Percentiles rank a stretch among this genome's conserved stretches.
These are phyloP conservation scores for Limnephilus auricula DNA, from an alignment of 2,888 invertebrate species.

Conservation along the genomic window DNA sequence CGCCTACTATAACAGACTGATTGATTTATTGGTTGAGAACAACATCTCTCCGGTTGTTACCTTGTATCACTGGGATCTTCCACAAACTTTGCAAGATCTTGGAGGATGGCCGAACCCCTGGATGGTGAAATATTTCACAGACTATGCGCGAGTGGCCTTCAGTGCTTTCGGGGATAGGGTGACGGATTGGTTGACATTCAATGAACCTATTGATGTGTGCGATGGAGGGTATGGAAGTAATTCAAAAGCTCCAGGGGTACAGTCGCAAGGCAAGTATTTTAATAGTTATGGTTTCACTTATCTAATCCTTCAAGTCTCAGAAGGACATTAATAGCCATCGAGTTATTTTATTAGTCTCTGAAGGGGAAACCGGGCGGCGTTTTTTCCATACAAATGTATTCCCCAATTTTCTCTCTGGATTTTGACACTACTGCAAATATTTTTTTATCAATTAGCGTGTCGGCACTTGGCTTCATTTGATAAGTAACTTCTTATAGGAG, in stretches of 20 bases:
- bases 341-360: too few relatives aligned
- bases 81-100: constrained; percentile 75
- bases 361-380: too few relatives aligned
- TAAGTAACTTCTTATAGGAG: too few relatives aligned
- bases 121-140: constrained; percentile 75
- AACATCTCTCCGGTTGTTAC: constrained; percentile 80
- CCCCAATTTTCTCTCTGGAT: too few relatives aligned
- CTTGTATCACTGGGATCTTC: constrained; percentile 83
- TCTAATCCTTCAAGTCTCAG: too few relatives aligned
- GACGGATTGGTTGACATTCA: constrained; percentile 80
- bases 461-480: too few relatives aligned
- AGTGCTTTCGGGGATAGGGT: constrained; percentile 77
- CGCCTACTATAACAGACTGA: constrained; percentile 80
- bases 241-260: constrained; percentile 71
- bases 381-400: too few relatives aligned
- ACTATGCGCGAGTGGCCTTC: constrained; percentile 75
- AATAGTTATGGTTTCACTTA: too few relatives aligned
- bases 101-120: constrained; percentile 78
- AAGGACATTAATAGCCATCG: too few relatives aligned
- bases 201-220: constrained; percentile 76
- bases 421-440: too few relatives aligned
- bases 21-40: constrained; percentile 76
- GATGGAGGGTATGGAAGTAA: constrained; percentile 69
- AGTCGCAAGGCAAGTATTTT: constrained; percentile 60
- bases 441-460: too few relatives aligned